Base-by-base conservation (phyloP, 1,140 invertebrate species). In the Drosophila pruinosa region DNA sequence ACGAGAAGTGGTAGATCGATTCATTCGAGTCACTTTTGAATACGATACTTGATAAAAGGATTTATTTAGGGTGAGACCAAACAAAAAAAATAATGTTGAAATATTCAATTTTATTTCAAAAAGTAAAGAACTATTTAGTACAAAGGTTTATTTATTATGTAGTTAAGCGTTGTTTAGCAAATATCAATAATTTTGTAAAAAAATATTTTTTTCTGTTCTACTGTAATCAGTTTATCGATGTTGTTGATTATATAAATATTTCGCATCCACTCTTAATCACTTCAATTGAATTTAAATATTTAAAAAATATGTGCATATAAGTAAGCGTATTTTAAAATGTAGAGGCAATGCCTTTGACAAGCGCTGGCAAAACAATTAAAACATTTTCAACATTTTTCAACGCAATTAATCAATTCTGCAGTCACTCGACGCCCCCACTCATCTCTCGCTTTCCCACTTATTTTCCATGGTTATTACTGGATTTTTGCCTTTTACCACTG, bases 361-460 rank as follows among this genome's bases (percentile, higher is more conserved):
- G 3, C 3, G n/a, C 24, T 28, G 19, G 43, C 28, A 54, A 71
- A 74, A 71, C 67, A 74, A 74, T 74, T 70, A 71, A 73, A 74
- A 63, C 45, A 74, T 74, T 64, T 74, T 58, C 26, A 70, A 31
- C 72, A 64, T 64, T 58, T 74, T 64, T 63, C 59, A 54, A 45
- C 67, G 68, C 53, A 74, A 70, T 74, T 74, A 74, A 74, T 74
- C 72, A 74, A 71, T 57, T 63, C 53, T 39, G 59, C 52, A 59
- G 22, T 14, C 41, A 61, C 56, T 53, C 56, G 52, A 69, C 52
- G 45, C 50, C 31, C 57, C 26, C 34, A 22, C 43, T 47, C 19
- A 22, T 41, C 26, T 54, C 39, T 64, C 8, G n/a, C n/a, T 64
- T 26, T 43, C 8, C 19, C 31, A 7, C 17, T 65, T 31, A 28